Conservation (phyloP, 35 echinoderm and acorn worm species). For the Anneissia japonica region DNA sequence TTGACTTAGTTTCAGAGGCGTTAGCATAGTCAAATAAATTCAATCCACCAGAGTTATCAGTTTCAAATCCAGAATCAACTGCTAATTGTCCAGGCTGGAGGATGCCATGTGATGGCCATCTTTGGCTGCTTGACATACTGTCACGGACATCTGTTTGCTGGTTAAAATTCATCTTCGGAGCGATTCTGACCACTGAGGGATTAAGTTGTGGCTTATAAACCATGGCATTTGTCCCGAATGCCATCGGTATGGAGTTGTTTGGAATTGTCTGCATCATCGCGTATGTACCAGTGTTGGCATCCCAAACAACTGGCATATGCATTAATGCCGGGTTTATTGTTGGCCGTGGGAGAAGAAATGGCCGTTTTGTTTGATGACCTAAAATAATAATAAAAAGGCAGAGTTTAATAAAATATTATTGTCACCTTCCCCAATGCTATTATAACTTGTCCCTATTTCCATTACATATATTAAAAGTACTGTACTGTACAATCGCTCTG, state of each 20-base stretch:
- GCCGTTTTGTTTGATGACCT: neutral
- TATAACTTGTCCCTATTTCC: no score
- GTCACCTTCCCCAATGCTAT: no score
- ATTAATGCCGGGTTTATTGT: neutral
- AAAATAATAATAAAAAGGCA: neutral
- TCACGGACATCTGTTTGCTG: neutral
- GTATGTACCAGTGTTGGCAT: neutral
- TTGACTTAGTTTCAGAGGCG: neutral
- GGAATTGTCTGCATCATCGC: neutral
- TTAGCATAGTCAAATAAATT: neutral
- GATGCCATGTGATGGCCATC: neutral
- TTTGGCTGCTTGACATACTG: neutral
- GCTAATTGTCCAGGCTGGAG: neutral
- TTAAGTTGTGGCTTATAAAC: neutral
- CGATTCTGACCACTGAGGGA: neutral
- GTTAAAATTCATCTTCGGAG: neutral
- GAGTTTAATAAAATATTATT: no score
- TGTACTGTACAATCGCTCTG: no score
- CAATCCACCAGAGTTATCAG: neutral
- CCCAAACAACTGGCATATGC: neutral
- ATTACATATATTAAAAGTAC: no score
- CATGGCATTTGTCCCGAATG: neutral
- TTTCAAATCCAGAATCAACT: neutral
- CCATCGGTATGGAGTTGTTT: neutral
- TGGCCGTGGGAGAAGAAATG: neutral